phyloP scores from a whole-genome alignment of 2,888 invertebrate genomes.

The Falcaria lacertinaria region DNA sequence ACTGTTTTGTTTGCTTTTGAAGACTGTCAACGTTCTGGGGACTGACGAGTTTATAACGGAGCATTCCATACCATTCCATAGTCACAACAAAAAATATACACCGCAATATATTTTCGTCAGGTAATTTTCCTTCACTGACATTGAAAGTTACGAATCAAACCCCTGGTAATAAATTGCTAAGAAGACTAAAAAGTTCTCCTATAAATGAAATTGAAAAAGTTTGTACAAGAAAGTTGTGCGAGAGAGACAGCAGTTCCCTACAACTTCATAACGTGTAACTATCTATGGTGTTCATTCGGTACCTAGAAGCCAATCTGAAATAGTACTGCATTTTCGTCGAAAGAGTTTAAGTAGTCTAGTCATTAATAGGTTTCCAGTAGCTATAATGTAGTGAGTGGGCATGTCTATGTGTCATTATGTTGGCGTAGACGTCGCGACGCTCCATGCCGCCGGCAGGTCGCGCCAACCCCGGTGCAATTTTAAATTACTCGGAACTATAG shows the following conservation, averaged over 20 bases:
- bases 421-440: conserved; percentile 30
- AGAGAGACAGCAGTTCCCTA: neutral
- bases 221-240: neutral
- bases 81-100: no score
- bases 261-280: no score
- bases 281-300: no score
- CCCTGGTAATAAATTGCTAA: neutral
- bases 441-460: conserved; percentile 35
- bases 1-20: neutral
- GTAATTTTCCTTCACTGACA: neutral
- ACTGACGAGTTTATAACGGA: neutral
- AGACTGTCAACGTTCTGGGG: neutral
- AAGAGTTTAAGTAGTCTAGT: neutral
- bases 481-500: conserved; percentile 58
- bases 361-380: neutral
- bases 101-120: no score
- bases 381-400: no score
- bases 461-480: conserved; percentile 58
- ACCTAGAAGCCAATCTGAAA: neutral
- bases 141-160: neutral
- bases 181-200: neutral
- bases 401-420: neutral
- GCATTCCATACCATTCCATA: no score
- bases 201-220: neutral
- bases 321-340: neutral